Percentiles rank a stretch among this genome's conserved stretches.
These are phyloP conservation scores for Echiichthys vipera DNA, from an alignment of 2,797 vertebrate species.

Conservation along the genomic window DNA sequence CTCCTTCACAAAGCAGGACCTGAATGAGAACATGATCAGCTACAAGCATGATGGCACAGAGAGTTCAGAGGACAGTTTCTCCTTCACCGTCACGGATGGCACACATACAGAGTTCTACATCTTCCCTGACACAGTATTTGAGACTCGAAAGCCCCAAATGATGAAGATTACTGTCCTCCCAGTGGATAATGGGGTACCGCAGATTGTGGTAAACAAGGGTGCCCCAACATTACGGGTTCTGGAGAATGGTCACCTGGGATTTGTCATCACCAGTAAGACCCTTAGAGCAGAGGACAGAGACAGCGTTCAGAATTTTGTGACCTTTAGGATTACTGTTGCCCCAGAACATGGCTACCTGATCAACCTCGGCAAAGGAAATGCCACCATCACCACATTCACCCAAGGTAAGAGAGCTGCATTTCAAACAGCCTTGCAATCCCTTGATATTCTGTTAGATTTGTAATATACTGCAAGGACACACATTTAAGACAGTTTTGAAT, in stretches of 20 bases:
- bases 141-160: conserved; percentile 91
- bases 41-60: conserved; percentile 95
- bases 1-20: conserved; percentile 94
- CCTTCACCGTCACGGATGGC: conserved; percentile 95
- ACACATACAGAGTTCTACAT: conserved; percentile 95
- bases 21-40: conserved; percentile 96
- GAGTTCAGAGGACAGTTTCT: conserved; percentile 92
- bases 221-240: conserved; percentile 88
- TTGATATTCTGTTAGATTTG: conserved; percentile 36
- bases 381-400: conserved; percentile 91
- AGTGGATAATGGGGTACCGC: conserved; percentile 92
- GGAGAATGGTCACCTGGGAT: conserved; percentile 89
- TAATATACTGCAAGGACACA: conserved; percentile 21
- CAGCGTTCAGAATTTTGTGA: conserved; percentile 86
- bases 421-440: conserved; percentile 16
- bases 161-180: conserved; percentile 91
- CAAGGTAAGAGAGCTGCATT: conserved; percentile 88
- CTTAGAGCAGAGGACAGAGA: conserved; percentile 94
- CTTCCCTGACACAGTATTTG: conserved; percentile 93
- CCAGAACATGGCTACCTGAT: conserved; percentile 93
- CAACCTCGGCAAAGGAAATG: conserved; percentile 91
- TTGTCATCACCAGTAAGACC: conserved; percentile 93
- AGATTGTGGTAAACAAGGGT: conserved; percentile 93
- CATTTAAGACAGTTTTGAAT: conserved; percentile 24
- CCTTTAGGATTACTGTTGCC: conserved; percentile 86